Percentiles rank a stretch among this genome's conserved stretches.
phyloP scores from a whole-genome alignment of 2,113 vertebrate genomes.

The Burhinus bistriatus region DNA sequence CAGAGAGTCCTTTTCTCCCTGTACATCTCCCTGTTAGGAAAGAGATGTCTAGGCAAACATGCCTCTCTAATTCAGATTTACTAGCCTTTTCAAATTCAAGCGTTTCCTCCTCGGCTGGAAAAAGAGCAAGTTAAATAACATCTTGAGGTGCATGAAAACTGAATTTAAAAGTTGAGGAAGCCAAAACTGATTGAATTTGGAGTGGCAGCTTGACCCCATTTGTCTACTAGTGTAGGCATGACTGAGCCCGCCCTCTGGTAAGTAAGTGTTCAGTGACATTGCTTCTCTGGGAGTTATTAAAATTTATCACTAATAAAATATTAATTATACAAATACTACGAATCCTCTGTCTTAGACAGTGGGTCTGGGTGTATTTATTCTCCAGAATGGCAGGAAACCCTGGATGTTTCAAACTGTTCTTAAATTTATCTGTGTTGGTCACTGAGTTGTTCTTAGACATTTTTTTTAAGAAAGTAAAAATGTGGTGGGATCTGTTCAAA shows the following conservation, averaged over 20 bases:
- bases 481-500: background rate
- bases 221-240: background rate
- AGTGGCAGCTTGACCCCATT: slow-evolving; percentile 17
- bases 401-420: background rate
- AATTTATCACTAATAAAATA: slow-evolving; percentile 16
- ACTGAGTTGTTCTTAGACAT: background rate
- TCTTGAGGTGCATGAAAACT: background rate
- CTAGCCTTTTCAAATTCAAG: background rate
- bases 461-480: background rate
- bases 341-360: background rate
- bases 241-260: background rate
- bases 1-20: background rate
- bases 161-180: background rate
- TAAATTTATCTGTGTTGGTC: background rate
- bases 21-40: background rate
- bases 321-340: background rate
- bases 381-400: background rate
- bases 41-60: background rate
- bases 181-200: background rate
- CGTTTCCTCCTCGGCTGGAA: background rate
- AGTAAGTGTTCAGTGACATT: background rate
- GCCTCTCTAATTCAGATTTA: background rate
- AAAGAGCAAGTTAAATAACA: background rate
- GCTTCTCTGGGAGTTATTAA: slow-evolving; percentile 11
- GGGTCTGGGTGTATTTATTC: background rate